Percentiles rank a stretch among this genome's conserved stretches.
These are phyloP conservation scores for Todus mexicanus DNA, from an alignment of 2,797 vertebrate genomes.

Conservation along the genomic window DNA sequence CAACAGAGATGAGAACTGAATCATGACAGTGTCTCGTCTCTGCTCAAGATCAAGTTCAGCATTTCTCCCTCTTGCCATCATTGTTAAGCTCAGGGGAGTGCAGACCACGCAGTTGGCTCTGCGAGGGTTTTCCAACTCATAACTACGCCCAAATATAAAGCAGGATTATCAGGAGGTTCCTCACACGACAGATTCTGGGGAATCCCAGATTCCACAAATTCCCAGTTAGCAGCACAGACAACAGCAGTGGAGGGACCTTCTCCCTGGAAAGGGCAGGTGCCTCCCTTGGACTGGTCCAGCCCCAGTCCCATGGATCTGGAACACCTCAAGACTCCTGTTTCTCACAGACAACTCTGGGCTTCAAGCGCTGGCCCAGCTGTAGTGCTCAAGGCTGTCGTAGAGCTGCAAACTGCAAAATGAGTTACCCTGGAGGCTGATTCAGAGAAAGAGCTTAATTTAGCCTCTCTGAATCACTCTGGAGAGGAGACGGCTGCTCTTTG, in stretches of 20 bases:
- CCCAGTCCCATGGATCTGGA: accelerated
- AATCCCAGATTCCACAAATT: neutral
- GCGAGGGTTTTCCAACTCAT: neutral
- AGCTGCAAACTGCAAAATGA: neutral
- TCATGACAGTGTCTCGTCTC: neutral
- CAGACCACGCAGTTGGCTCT: neutral
- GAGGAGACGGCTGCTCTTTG: neutral
- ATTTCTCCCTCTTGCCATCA: neutral
- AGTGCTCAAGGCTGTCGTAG: neutral
- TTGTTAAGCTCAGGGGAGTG: accelerated
- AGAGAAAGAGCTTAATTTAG: conserved; percentile 23
- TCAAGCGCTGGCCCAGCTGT: neutral
- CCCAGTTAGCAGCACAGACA: accelerated
- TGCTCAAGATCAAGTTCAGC: neutral
- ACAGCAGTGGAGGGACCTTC: neutral
- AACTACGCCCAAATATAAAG: neutral
- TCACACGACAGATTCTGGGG: neutral
- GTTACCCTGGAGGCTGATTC: neutral
- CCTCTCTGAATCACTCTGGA: conserved; percentile 31
- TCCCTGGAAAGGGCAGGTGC: no score
- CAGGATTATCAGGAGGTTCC: neutral
- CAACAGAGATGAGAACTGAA: neutral
- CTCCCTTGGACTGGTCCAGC: neutral
- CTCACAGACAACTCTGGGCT: accelerated
- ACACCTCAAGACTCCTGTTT: neutral